A percentile compares a stretch with the other conserved stretches of the same genome.
phyloP scores from a whole-genome alignment of 1,140 invertebrate species.

The Achatina immaculata region DNA sequence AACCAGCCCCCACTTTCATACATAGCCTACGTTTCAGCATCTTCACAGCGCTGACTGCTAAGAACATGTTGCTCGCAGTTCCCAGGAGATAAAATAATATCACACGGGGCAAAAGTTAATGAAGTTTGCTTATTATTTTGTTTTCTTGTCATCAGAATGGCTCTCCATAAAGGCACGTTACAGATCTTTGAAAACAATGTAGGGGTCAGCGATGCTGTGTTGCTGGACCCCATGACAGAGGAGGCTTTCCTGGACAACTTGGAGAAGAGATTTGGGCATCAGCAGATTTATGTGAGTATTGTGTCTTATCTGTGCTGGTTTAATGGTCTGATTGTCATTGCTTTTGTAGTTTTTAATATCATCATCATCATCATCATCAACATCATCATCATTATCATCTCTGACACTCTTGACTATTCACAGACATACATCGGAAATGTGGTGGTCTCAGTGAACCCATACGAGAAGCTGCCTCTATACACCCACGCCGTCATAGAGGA shows the following conservation, averaged over 20 bases:
- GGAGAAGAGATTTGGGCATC: conserved; percentile 85
- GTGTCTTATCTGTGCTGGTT: too few species aligned
- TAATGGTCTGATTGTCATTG: background rate
- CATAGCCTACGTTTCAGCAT: too few species aligned
- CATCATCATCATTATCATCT: background rate
- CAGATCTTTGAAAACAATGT: conserved; percentile 77
- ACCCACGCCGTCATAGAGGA: conserved; percentile 81
- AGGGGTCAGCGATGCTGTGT: conserved; percentile 92
- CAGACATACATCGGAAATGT: conserved; percentile 95
- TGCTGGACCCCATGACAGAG: conserved; percentile 86
- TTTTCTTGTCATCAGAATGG: conserved; percentile 53
- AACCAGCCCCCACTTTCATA: too few species aligned
- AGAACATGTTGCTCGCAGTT: too few species aligned
- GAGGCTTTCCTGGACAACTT: conserved; percentile 89
- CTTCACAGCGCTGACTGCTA: too few species aligned
- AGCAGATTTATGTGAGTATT: conserved; percentile 92
- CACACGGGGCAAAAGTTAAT: too few species aligned
- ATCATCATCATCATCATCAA: background rate
- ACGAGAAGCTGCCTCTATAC: conserved; percentile 89
- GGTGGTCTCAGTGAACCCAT: conserved; percentile 91
- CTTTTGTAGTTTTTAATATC: too few species aligned
- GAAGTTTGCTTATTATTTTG: too few species aligned
- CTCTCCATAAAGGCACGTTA: conserved; percentile 60
- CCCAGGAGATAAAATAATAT: too few species aligned
- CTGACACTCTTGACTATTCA: background rate